A percentile compares a stretch with the other conserved stretches of the same genome.
Evolutionary conservation across 2,888 invertebrate genomes (phyloP).

Genomic region (Apodemia duryi): DNA sequence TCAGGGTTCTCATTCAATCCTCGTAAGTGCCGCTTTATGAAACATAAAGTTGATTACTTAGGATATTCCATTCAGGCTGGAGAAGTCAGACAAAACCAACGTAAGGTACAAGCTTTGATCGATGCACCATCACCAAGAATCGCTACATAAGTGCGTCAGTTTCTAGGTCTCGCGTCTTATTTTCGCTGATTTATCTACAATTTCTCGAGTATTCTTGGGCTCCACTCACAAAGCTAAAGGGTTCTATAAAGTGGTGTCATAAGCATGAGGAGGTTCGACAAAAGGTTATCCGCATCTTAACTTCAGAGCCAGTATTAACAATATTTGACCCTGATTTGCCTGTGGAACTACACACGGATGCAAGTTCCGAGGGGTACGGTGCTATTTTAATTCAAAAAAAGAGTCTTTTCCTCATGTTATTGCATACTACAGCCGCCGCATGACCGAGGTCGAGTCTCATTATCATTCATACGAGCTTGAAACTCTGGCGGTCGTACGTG

Average conservation of each 20-base stretch:
- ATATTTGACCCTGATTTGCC: no score
- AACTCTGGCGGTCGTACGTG: constrained; percentile 34
- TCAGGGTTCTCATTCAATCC: no score
- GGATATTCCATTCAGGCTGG: no score
- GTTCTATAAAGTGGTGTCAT: constrained; percentile 15
- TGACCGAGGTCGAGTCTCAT: constrained; percentile 27
- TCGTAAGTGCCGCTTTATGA: no score
- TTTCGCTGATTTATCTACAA: no score
- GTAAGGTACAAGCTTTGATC: constrained; percentile 18
- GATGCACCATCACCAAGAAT: neutral
- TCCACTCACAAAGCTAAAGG: neutral
- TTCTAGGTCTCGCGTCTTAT: constrained; percentile 31
- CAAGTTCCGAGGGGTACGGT: no score
- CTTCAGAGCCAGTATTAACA: constrained; percentile 27
- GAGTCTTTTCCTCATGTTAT: constrained; percentile 30
- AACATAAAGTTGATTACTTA: no score
- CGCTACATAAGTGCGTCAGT: constrained; percentile 21
- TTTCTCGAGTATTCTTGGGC: no score
- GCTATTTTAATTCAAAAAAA: constrained; percentile 9
- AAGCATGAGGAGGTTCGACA: constrained; percentile 27
- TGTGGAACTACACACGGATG: no score
- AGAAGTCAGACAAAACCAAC: constrained; percentile 7
- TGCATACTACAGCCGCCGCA: constrained; percentile 34
- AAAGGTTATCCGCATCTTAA: constrained; percentile 25
- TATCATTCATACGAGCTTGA: constrained; percentile 36